A percentile compares a stretch with the other conserved stretches of the same genome.
phyloP scores from a whole-genome alignment of 2,888 invertebrate genomes.

The Epirrhoe alternata region DNA sequence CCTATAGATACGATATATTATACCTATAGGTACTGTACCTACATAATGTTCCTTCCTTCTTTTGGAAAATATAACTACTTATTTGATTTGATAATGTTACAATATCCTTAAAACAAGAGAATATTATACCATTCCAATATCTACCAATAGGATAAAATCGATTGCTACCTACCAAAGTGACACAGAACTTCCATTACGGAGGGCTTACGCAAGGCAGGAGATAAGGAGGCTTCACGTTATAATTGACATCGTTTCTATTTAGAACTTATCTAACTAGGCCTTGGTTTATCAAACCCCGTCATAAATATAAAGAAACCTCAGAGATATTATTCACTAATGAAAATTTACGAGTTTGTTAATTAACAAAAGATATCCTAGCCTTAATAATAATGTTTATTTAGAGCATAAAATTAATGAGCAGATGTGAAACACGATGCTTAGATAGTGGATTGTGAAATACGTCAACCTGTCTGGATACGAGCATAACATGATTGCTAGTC shows the following conservation, averaged over 20 bases:
- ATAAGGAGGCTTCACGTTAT: constrained; percentile 53
- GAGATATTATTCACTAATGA: constrained; percentile 26
- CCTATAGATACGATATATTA: neutral
- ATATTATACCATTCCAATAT: neutral
- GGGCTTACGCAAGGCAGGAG: constrained; percentile 51
- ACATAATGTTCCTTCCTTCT: neutral
- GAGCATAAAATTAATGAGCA: constrained; percentile 22
- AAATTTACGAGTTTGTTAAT: constrained; percentile 35
- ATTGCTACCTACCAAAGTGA: constrained; percentile 35
- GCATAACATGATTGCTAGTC: neutral
- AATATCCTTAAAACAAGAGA: neutral
- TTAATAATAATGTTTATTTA: constrained; percentile 11
- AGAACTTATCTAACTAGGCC: neutral
- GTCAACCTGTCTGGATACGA: constrained; percentile 1
- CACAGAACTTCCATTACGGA: constrained; percentile 61
- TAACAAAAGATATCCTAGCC: constrained; percentile 18
- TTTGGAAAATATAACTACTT: no score
- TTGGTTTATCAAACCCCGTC: neutral
- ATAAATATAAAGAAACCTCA: constrained; percentile 22
- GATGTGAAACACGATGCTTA: constrained; percentile 21
- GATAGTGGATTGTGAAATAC: constrained; percentile 9
- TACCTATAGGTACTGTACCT: neutral
- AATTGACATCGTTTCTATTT: constrained; percentile 42
- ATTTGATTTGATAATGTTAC: no score
- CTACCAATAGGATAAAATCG: neutral